A percentile compares a stretch with the other conserved stretches of the same genome.
phyloP scores from a whole-genome alignment of 2,888 invertebrate species.

The Drosophila peninsularis region DNA sequence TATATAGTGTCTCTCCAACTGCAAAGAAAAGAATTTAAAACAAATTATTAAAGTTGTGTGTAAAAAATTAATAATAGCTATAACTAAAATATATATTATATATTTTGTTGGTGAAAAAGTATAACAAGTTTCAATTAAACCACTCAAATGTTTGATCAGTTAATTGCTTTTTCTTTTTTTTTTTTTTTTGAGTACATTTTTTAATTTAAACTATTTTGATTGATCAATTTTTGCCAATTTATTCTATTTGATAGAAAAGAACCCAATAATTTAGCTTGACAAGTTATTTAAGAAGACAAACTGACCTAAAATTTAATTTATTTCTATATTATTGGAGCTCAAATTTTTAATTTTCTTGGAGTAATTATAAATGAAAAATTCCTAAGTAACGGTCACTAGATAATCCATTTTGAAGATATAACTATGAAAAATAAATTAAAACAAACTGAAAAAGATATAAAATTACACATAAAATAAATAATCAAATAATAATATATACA shows the following conservation, averaged over 20 bases:
- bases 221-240: constrained; percentile 8
- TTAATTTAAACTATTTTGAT: constrained; percentile 1
- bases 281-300: not conserved
- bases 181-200: not conserved
- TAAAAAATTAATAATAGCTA: not conserved
- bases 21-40: constrained; percentile 26
- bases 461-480: too few relatives aligned
- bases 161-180: not conserved
- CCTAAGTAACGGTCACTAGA: not conserved
- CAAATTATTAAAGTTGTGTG: not conserved
- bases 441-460: too few relatives aligned
- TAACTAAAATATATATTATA: not conserved
- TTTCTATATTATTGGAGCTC: too few relatives aligned
- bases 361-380: not conserved
- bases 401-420: too few relatives aligned
- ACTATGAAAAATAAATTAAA: too few relatives aligned
- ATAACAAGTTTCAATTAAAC: not conserved
- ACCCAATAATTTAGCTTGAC: not conserved
- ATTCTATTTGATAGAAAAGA: not conserved
- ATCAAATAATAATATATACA: too few relatives aligned
- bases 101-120: not conserved
- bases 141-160: not conserved
- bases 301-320: not conserved
- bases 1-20: constrained; percentile 6
- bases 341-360: too few relatives aligned